Evolutionary conservation across 2,888 invertebrate species (phyloP).

Genomic region (Drepana falcataria): DNA sequence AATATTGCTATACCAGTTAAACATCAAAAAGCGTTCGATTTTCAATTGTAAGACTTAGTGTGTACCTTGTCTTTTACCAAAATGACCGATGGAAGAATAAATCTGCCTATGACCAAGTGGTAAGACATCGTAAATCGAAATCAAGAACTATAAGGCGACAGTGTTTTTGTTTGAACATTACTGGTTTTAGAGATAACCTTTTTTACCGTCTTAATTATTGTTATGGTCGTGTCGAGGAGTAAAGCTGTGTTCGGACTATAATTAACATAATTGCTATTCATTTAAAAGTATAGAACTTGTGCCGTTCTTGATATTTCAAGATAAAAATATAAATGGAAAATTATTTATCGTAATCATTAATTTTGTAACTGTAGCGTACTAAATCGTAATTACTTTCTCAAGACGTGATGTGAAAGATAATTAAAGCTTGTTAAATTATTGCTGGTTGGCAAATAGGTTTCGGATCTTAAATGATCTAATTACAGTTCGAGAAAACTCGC

Average conservation of each 20-base stretch:
- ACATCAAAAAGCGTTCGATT: not conserved
- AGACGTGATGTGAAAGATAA: slow-evolving; percentile 26
- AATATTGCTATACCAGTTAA: slow-evolving; percentile 8
- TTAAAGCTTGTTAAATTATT: slow-evolving; percentile 24
- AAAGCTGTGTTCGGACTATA: slow-evolving; percentile 56
- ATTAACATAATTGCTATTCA: slow-evolving; percentile 66
- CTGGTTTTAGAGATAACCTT: slow-evolving; percentile 65
- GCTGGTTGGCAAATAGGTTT: slow-evolving; percentile 15
- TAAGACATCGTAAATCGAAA: slow-evolving; percentile 54
- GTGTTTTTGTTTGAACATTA: slow-evolving; percentile 67
- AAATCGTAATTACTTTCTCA: slow-evolving; percentile 20
- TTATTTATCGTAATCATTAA: not conserved
- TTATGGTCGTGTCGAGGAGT: slow-evolving; percentile 51
- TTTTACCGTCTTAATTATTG: slow-evolving; percentile 69
- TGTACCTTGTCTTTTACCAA: slow-evolving; percentile 8
- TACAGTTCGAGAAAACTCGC: slow-evolving; percentile 25
- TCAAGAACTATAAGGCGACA: slow-evolving; percentile 53
- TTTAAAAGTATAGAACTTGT: slow-evolving; percentile 13
- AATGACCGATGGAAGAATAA: slow-evolving; percentile 12
- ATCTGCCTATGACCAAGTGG: slow-evolving; percentile 26
- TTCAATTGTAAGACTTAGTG: slow-evolving; percentile 1
- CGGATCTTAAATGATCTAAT: slow-evolving; percentile 28
- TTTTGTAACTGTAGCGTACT: too few relatives aligned
- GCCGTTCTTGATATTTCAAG: not conserved
- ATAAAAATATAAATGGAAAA: not conserved